Evolutionary conservation across 2,888 invertebrate species (phyloP), one percentile per base, ranked within the genome.

Genomic region (Cecidostiba fungosa): DNA sequence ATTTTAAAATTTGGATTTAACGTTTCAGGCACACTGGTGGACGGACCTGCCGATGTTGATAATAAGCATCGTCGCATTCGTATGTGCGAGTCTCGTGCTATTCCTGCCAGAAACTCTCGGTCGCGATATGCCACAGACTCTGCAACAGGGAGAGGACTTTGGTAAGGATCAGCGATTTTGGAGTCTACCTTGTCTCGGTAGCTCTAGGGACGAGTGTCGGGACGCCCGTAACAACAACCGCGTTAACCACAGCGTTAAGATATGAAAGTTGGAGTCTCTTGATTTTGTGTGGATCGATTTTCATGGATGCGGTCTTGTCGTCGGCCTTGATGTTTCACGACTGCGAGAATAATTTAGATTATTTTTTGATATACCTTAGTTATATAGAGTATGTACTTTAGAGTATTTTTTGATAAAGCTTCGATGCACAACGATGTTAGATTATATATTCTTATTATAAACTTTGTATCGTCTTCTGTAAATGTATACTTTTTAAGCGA

Each of bases 71-170:
- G 91, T 97, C 70, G 97, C 97, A 0, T 95, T 97, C 16, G 82
- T 95, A 0, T 97, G 97, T 0, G 97, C 97, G 0, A 91, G 96
- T 1, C 91, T 97, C 19, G 96, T 97, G 66, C 94, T 98, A 2
- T 96, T 97, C 89, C 94, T 98, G 1, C 98, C 98, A 0, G 98
- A 98, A 94, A 98, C 98, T 0, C 95, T 97, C 89, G 97, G 97
- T 90, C 96, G 96, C 43, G 97, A 97, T 90, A 95, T 98, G 92
- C 98, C 98, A 0, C 98, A 98, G 92, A 97, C 97, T 0, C 93
- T 98, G 3, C 95, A 95, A 84, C 97, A 98, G 91, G 98, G 98
- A 12, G 98, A 98, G 94, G 95, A 96, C 88, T 98, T 98, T 89
- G 98, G 98, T 0, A 95, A 95, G 81, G 95, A 96, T 78, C 97